Evolutionary conservation across 2,113 vertebrate genomes (phyloP).

Genomic region (Microcebus lehilahytsara): DNA sequence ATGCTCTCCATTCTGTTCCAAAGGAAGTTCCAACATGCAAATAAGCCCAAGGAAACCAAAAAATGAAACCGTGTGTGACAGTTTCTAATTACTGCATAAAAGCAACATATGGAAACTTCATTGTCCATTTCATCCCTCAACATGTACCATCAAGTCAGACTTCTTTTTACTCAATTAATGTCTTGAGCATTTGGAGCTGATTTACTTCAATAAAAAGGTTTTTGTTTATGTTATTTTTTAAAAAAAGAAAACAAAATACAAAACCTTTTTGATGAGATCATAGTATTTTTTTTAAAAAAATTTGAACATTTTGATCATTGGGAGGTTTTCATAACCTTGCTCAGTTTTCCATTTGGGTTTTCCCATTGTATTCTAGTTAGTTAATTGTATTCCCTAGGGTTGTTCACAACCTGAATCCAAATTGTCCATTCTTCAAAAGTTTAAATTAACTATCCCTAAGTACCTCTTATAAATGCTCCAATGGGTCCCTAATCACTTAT

Average conservation of each 20-base stretch:
- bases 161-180: conserved; percentile 86
- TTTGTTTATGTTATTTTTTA: too few species aligned
- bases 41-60: conserved; percentile 87
- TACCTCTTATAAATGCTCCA: conserved; percentile 48
- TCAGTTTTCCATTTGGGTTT: conserved; percentile 37
- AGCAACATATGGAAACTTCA: conserved; percentile 95
- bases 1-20: conserved; percentile 79
- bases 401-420: conserved; percentile 46
- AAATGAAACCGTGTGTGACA: conserved; percentile 89
- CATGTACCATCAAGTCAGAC: conserved; percentile 88
- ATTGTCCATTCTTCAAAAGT: conserved; percentile 53
- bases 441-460: conserved; percentile 61
- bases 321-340: conserved; percentile 30
- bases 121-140: conserved; percentile 93
- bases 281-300: conserved; percentile 67
- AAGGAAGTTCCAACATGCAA: conserved; percentile 83
- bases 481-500: conserved; percentile 48
- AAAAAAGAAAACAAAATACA: conserved; percentile 48
- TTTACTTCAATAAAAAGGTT: conserved; percentile 38
- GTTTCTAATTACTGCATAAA: conserved; percentile 93
- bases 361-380: conserved; percentile 28
- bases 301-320: conserved; percentile 75
- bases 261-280: conserved; percentile 64
- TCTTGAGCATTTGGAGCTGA: conserved; percentile 81
- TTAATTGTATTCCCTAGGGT: conserved; percentile 54